These are phyloP conservation scores for Hippocampus mohnikei DNA, from an alignment of 2,113 vertebrate genomes.

Conservation along the genomic window DNA sequence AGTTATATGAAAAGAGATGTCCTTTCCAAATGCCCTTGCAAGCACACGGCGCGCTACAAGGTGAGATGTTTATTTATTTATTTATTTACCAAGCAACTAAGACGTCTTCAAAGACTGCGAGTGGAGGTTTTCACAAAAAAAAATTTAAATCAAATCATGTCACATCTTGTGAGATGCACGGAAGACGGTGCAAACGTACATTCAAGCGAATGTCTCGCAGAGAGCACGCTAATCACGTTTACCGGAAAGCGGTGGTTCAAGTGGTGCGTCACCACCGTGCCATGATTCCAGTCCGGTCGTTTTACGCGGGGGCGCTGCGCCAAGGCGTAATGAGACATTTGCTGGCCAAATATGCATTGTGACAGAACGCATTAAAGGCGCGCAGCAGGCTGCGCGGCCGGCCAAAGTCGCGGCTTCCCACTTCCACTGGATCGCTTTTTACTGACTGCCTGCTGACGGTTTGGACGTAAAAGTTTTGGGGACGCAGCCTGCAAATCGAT, in stretches of 20 bases:
- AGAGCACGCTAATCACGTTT: slow-evolving; percentile 54
- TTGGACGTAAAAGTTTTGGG: slow-evolving; percentile 24
- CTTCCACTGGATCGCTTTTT: slow-evolving; percentile 50
- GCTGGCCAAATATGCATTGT: slow-evolving; percentile 71
- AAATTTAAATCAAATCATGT: not conserved
- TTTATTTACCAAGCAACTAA: not conserved
- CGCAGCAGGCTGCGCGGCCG: slow-evolving; percentile 54
- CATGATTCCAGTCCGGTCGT: slow-evolving; percentile 58
- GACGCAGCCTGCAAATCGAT: slow-evolving; percentile 10
- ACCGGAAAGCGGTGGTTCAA: slow-evolving; percentile 47
- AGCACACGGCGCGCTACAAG: not conserved
- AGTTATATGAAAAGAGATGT: not conserved
- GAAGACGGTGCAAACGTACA: not conserved
- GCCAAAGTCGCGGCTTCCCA: slow-evolving; percentile 59
- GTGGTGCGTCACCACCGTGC: slow-evolving; percentile 34
- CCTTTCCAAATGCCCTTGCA: not conserved
- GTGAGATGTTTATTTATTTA: not conserved
- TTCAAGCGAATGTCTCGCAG: slow-evolving; percentile 33
- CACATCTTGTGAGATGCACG: too few species aligned
- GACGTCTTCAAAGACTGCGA: not conserved
- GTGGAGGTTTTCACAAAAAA: not conserved
- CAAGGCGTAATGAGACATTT: slow-evolving; percentile 70
- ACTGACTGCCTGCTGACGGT: slow-evolving; percentile 43
- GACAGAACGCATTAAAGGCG: slow-evolving; percentile 71
- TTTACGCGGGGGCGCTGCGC: slow-evolving; percentile 58